Evolutionary conservation across 2,797 vertebrate genomes (phyloP).

Genomic region (Tauraco hartlaubi): DNA sequence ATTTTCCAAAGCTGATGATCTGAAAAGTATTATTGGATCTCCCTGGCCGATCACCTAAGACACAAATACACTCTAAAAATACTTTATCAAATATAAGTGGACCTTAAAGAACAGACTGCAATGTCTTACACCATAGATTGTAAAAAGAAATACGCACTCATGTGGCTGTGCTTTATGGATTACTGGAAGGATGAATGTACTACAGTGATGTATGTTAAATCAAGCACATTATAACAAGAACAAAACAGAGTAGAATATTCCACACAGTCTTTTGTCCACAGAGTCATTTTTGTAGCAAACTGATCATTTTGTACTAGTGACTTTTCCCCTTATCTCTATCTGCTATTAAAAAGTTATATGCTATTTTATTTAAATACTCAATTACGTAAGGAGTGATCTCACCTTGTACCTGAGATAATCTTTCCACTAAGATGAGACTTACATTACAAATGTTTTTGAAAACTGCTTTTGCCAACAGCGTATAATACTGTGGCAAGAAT

Average conservation of each 20-base stretch:
- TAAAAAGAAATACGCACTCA: neutral
- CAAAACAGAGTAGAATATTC: neutral
- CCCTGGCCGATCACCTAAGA: neutral
- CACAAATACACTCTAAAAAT: neutral
- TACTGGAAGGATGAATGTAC: neutral
- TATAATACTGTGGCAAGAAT: neutral
- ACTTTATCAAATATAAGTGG: neutral
- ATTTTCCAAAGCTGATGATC: neutral
- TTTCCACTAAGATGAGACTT: neutral
- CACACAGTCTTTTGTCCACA: neutral
- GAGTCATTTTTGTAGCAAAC: neutral
- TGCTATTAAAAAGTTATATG: neutral
- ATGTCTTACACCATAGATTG: neutral
- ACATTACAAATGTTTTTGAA: neutral
- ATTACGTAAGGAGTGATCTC: neutral
- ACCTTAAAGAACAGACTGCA: neutral
- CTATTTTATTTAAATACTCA: neutral
- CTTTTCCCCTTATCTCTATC: neutral
- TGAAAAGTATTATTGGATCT: neutral
- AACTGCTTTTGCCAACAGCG: neutral
- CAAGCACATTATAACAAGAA: neutral
- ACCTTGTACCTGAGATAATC: neutral
- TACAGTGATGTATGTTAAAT: neutral
- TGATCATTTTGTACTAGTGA: neutral
- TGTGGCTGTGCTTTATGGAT: neutral